Percentiles rank a stretch among this genome's conserved stretches.
phyloP scores from a whole-genome alignment of 2,797 vertebrate species.

The Podargus strigoides region DNA sequence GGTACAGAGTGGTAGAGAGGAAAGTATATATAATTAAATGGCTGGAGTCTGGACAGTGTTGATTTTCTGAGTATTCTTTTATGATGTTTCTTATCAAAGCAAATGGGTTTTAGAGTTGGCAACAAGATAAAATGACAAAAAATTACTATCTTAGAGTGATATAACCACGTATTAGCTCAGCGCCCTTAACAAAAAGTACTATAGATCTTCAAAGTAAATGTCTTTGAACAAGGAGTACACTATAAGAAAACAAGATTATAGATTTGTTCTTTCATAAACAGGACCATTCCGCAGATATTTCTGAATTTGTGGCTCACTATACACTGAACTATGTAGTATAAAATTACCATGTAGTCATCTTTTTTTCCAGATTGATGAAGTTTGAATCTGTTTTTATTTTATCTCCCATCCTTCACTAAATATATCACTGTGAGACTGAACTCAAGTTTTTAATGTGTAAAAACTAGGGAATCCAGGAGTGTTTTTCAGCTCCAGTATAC shows the following conservation, averaged over 20 bases:
- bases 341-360: not conserved
- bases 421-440: not conserved
- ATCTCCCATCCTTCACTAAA: not conserved
- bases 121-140: not conserved
- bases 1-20: not conserved
- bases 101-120: not conserved
- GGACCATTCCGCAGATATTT: not conserved
- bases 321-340: not conserved
- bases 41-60: not conserved
- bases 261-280: not conserved
- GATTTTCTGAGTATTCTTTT: not conserved
- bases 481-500: not conserved
- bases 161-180: not conserved
- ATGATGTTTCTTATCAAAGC: not conserved
- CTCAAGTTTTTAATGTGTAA: not conserved
- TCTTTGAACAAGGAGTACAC: not conserved
- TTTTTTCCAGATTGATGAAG: not conserved
- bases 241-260: not conserved
- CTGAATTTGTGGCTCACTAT: not conserved
- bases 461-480: not conserved
- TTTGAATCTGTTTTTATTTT: not conserved
- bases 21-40: not conserved
- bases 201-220: not conserved
- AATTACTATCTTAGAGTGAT: not conserved
- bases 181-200: not conserved